These are phyloP conservation scores for Sigmodon hispidus DNA, from an alignment of 2,113 vertebrate species.

Conservation along the genomic window DNA sequence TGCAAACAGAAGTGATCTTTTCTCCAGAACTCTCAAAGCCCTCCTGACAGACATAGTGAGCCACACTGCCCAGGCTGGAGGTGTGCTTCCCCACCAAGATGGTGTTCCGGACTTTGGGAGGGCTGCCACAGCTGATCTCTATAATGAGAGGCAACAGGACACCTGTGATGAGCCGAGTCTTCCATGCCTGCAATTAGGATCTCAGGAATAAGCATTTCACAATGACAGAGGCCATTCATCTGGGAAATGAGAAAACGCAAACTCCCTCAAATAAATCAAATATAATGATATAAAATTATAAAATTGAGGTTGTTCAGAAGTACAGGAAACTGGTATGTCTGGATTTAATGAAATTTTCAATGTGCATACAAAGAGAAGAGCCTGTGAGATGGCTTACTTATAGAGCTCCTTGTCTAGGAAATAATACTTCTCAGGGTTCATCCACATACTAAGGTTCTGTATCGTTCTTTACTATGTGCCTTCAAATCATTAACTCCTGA, in stretches of 20 bases:
- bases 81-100: slow-evolving; percentile 49
- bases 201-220: slow-evolving; percentile 1
- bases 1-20: slow-evolving; percentile 73
- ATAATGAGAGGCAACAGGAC: slow-evolving; percentile 9
- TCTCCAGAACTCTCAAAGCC: slow-evolving; percentile 68
- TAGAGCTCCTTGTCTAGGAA: slow-evolving; percentile 32
- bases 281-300: neutral
- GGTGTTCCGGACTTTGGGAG: slow-evolving; percentile 23
- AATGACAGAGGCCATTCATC: neutral
- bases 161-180: neutral
- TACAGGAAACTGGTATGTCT: slow-evolving; percentile 12
- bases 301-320: slow-evolving; percentile 23
- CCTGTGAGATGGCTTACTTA: slow-evolving; percentile 28
- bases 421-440: neutral
- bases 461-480: neutral
- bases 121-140: slow-evolving; percentile 73
- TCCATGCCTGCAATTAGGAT: neutral
- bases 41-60: slow-evolving; percentile 72
- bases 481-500: slow-evolving; percentile 18
- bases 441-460: slow-evolving; percentile 31
- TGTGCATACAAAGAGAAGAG: neutral
- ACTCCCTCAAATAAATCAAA: slow-evolving; percentile 10
- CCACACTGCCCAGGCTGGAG: slow-evolving; percentile 55
- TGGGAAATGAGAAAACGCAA: neutral
- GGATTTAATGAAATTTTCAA: slow-evolving; percentile 56